Percentiles rank a stretch among this genome's conserved stretches.
These are phyloP conservation scores for Monoplex corrugatus DNA, from an alignment of 2,888 invertebrate genomes.

Conservation along the genomic window DNA sequence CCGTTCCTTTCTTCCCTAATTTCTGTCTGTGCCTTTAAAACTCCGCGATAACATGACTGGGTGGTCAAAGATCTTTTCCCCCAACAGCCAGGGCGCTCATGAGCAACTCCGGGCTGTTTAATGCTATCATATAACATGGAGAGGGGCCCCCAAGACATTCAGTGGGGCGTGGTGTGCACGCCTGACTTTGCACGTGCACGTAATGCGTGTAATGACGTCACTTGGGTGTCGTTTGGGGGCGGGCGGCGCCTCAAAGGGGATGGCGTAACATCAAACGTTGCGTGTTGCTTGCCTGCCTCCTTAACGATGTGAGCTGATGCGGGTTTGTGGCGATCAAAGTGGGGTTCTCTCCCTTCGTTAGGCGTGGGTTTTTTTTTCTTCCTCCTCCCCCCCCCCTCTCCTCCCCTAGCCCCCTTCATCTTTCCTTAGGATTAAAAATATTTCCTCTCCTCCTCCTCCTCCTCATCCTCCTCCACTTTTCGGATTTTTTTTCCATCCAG, in stretches of 20 bases:
- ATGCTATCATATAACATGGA: too few species aligned
- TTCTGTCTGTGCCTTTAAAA: too few species aligned
- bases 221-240: background rate
- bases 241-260: background rate
- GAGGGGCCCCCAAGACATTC: too few species aligned
- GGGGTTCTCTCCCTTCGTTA: background rate
- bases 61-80: too few species aligned
- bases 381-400: too few species aligned
- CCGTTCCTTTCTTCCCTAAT: too few species aligned
- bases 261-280: background rate
- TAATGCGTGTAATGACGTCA: constrained; percentile 32
- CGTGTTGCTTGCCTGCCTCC: background rate
- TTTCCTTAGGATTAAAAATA: background rate
- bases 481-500: too few species aligned
- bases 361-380: background rate
- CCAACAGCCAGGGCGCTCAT: background rate
- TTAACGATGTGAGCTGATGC: background rate
- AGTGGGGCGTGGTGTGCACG: background rate
- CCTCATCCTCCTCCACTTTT: background rate
- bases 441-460: background rate
- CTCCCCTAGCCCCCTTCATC: background rate
- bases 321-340: background rate
- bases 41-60: too few species aligned
- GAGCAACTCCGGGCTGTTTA: background rate
- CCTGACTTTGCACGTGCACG: background rate